phyloP scores from a whole-genome alignment of 2,797 vertebrate genomes.

The Poliocrania exsul region DNA sequence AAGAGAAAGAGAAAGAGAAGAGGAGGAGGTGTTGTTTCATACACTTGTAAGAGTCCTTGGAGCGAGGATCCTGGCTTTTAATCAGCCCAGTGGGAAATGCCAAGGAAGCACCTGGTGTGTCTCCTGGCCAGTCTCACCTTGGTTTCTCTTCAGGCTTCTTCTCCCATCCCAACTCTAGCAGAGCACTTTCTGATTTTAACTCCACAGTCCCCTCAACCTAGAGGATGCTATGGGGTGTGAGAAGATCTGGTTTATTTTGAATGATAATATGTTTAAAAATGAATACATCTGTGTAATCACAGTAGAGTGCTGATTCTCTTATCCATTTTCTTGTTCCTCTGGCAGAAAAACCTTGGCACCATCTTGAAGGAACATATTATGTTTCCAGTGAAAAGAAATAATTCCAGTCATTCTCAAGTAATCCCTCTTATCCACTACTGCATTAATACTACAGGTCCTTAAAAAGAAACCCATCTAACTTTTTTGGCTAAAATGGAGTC shows the following conservation, averaged over 20 bases:
- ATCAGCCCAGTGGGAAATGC: background rate
- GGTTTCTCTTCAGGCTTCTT: background rate
- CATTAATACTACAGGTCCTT: background rate
- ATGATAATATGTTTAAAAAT: background rate
- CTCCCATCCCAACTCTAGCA: rapidly evolving
- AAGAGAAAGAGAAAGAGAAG: background rate
- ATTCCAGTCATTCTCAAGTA: conserved; percentile 11
- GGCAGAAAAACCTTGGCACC: conserved; percentile 10
- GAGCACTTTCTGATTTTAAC: background rate
- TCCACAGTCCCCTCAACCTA: background rate
- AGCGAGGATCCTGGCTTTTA: background rate
- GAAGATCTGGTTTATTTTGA: background rate
- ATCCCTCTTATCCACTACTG: background rate
- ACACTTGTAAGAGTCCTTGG: background rate
- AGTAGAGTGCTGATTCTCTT: background rate
- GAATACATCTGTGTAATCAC: background rate
- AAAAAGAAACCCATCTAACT: background rate
- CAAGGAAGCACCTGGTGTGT: background rate
- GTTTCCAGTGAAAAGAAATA: conserved; percentile 14
- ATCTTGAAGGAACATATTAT: background rate
- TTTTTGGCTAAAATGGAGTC: background rate
- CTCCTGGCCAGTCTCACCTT: background rate
- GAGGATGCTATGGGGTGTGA: background rate
- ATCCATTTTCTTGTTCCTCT: background rate
- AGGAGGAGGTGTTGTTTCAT: background rate